Conservation (phyloP, 2,888 invertebrate genomes). For the Erannis defoliaria region DNA sequence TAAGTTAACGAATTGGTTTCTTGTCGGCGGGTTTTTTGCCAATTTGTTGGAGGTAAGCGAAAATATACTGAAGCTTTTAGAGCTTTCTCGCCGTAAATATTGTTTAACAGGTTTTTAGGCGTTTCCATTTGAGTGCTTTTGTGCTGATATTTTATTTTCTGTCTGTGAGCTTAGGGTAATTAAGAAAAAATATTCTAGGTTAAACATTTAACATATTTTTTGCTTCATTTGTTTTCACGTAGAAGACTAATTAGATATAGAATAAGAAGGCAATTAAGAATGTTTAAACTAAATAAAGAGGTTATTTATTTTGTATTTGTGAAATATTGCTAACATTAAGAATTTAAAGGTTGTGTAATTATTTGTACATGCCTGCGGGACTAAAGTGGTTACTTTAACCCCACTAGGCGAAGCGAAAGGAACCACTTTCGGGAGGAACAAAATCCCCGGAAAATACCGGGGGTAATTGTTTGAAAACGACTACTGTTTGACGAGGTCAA, state of each 20-base stretch:
- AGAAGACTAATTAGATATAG: not conserved
- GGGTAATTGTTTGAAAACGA: too few species aligned
- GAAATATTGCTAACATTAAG: not conserved
- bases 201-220: too few species aligned
- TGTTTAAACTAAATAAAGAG: too few species aligned
- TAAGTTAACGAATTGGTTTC: constrained; percentile 15
- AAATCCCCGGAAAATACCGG: too few species aligned
- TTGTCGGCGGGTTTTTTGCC: constrained; percentile 11
- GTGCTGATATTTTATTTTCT: constrained; percentile 2
- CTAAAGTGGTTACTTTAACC: too few species aligned
- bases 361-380: too few species aligned
- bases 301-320: too few species aligned
- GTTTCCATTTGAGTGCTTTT: constrained; percentile 3
- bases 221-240: not conserved
- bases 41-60: constrained; percentile 3
- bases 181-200: not conserved
- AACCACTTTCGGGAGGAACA: too few species aligned
- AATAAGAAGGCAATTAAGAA: not conserved
- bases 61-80: constrained; percentile 12
- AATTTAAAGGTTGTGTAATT: too few species aligned
- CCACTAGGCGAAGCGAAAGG: too few species aligned
- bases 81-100: constrained; percentile 6
- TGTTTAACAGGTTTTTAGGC: constrained; percentile 1
- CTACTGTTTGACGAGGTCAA: too few species aligned
- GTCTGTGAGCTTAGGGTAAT: not conserved